Conservation (phyloP, 2,888 invertebrate genomes). For the Hofmannophila pseudospretella region DNA sequence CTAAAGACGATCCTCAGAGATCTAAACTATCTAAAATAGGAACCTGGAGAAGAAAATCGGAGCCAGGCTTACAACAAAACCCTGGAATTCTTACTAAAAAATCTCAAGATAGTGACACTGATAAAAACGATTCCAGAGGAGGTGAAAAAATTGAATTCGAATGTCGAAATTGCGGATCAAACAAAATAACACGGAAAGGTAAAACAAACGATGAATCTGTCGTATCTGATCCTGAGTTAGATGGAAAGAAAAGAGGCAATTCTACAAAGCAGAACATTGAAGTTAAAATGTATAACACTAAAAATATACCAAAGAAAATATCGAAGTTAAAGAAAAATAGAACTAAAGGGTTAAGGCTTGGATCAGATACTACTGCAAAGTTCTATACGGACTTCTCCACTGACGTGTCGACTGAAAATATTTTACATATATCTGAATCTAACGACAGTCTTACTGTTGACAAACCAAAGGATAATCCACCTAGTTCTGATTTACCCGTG, state of each 20-base stretch:
- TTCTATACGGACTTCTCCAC: slow-evolving; percentile 82
- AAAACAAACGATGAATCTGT: slow-evolving; percentile 44
- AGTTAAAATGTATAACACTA: slow-evolving; percentile 81
- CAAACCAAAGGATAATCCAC: slow-evolving; percentile 38
- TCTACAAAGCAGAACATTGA: slow-evolving; percentile 60
- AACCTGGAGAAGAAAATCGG: slow-evolving; percentile 84
- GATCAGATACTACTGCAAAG: slow-evolving; percentile 76
- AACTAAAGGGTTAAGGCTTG: slow-evolving; percentile 70
- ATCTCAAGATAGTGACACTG: slow-evolving; percentile 55
- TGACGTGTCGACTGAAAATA: slow-evolving; percentile 79
- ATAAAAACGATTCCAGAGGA: slow-evolving; percentile 49
- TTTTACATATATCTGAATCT: slow-evolving; percentile 81
- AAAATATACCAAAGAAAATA: slow-evolving; percentile 84
- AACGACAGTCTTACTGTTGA: slow-evolving; percentile 78
- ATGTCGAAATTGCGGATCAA: slow-evolving; percentile 66
- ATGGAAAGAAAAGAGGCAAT: slow-evolving; percentile 38
- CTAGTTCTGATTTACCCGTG: slow-evolving; percentile 33
- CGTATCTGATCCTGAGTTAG: slow-evolving; percentile 56
- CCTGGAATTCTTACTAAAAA: slow-evolving; percentile 48
- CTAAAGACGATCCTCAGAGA: slow-evolving; percentile 71
- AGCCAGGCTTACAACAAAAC: slow-evolving; percentile 80
- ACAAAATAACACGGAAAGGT: slow-evolving; percentile 54
- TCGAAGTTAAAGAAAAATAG: slow-evolving; percentile 83
- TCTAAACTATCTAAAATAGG: slow-evolving; percentile 75
- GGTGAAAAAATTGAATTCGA: slow-evolving; percentile 68